Evolutionary conservation across 2,888 invertebrate species (phyloP), one percentile per base, ranked within the genome.

Genomic region (Melipona beecheii): DNA sequence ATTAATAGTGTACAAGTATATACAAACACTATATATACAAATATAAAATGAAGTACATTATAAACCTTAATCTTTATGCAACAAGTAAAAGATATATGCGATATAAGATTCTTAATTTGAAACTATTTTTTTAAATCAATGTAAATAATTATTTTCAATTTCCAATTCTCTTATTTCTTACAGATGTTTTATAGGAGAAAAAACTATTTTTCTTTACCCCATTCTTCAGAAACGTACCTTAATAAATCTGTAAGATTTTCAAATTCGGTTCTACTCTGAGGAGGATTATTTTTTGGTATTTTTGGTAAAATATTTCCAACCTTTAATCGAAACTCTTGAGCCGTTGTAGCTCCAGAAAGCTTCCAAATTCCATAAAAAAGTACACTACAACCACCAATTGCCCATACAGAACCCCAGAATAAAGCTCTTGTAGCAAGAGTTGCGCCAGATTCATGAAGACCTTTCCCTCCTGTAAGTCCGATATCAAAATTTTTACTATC

Each of bases 331-430:
- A 99, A 98, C 89, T 99, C 98, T 90, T 96, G 95, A 74, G 98
- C 98, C 95, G 97, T 96, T 91, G 96, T 96, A 43, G 98, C 98
- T 77, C 98, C 98, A 62, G 98, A 97, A 21, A 98, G 92, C 95
- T 98, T 98, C 98, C 98, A 99, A 81, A 98, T 96, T 19, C 97
- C 96, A 94, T 97, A 98, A 93, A 97, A 98, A 75, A 99, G 94
- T 72, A 97, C 94, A 15, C 98, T 96, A 77, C 98, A 98, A 0
- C 98, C 98, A 56, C 97, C 95, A n/a, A 98, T 95, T 0, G 99
- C 98, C 94, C 97, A 98, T 0, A 98, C 87, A 0, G 98, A 97
- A 4, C 98, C 99, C 97, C 98, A 97, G 13, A 97, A 97, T 0
- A 99, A 95, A 0, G 99, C 99, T 92, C 98, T 95, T 75, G 97